A percentile compares a stretch with the other conserved stretches of the same genome.
phyloP scores from a whole-genome alignment of 2,888 invertebrate genomes.

The Acanthosepion pharaonis region DNA sequence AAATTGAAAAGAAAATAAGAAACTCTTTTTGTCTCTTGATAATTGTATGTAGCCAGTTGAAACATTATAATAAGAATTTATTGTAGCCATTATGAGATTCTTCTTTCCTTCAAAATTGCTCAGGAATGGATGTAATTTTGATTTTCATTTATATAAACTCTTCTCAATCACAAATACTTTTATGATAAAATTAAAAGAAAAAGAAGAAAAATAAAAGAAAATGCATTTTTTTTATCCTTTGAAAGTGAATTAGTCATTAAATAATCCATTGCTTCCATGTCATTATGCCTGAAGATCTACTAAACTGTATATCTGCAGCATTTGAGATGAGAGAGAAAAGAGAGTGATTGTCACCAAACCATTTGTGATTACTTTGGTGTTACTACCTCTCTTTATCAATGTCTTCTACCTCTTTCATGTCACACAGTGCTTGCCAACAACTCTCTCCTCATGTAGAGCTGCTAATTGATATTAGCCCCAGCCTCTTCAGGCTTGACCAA shows the following conservation, averaged over 20 bases:
- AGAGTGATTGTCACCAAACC: background rate
- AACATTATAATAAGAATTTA: background rate
- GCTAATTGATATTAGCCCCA: background rate
- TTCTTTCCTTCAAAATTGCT: background rate
- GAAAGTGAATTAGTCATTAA: too few relatives aligned
- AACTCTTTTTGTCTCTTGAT: too few relatives aligned
- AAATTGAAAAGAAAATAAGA: too few relatives aligned
- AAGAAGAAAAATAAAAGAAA: background rate
- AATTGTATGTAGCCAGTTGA: too few relatives aligned
- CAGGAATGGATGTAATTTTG: too few relatives aligned
- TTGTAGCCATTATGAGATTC: background rate
- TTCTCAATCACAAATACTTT: too few relatives aligned
- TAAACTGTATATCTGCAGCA: background rate
- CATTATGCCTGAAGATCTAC: background rate
- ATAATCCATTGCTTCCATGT: too few relatives aligned
- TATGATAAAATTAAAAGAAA: background rate
- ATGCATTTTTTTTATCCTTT: background rate
- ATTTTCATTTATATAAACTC: too few relatives aligned
- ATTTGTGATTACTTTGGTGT: background rate
- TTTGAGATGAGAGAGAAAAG: conserved; percentile 2
- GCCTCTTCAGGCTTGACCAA: background rate
- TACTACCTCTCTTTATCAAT: too few relatives aligned
- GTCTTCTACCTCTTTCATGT: background rate
- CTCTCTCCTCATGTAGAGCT: background rate
- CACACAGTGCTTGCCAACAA: background rate